phyloP scores from a whole-genome alignment of 2,888 invertebrate species.

The Catocala sponsa region DNA sequence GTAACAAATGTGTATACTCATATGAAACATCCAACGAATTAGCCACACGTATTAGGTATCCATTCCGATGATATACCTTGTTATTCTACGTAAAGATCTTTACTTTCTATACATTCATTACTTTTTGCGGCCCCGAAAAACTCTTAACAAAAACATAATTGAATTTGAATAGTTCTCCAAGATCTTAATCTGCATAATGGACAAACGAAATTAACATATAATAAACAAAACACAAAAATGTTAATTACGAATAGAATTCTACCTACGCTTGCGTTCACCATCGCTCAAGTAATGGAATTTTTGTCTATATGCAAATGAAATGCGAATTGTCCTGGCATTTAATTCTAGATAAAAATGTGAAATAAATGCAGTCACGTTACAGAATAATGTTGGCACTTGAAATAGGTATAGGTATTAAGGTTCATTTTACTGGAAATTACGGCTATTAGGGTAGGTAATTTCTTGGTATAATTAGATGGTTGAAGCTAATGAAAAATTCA shows the following conservation, averaged over 20 bases:
- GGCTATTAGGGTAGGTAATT: slow-evolving; percentile 3
- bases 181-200: background rate
- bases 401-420: background rate
- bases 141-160: no score
- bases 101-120: no score
- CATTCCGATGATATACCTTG: no score
- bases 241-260: slow-evolving; percentile 29
- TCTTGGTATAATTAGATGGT: slow-evolving; percentile 17
- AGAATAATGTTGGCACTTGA: slow-evolving; percentile 8
- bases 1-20: no score
- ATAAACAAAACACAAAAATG: slow-evolving; percentile 1
- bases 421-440: slow-evolving; percentile 5
- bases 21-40: no score
- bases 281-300: slow-evolving; percentile 33
- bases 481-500: slow-evolving; percentile 41
- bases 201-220: background rate
- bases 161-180: no score
- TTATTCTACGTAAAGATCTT: no score
- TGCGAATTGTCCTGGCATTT: slow-evolving; percentile 28
- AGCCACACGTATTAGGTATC: no score
- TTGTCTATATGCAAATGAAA: slow-evolving; percentile 44
- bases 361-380: slow-evolving; percentile 20
- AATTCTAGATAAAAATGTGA: slow-evolving; percentile 23
- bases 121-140: no score
- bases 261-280: slow-evolving; percentile 18